Base-by-base conservation (phyloP, 2,797 vertebrate genomes). In the Anabas testudineus region DNA sequence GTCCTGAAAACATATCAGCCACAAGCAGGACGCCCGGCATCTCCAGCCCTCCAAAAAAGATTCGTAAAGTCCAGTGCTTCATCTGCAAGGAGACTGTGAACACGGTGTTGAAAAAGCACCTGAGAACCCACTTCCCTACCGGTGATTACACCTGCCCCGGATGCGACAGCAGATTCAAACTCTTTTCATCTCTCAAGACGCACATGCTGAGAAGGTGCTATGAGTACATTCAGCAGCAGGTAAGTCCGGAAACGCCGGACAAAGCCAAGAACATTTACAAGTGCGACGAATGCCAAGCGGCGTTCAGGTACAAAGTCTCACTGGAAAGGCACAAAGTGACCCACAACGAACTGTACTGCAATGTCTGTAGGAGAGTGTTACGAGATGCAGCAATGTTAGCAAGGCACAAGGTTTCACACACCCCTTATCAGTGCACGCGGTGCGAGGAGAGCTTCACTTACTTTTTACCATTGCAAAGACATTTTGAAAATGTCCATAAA, bases 331-430 rank as follows among this genome's bases (percentile, higher is more conserved):
- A 92, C 77, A 70, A 63, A 9, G 60, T 68, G n/a, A 91, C 87
- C 1, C 90, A 92, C 67, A 18, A 84, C 0, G 65, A 81, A 2
- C 84, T 90, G 10, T 92, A 91, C 74, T 91, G 89, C 63, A 16
- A 3, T 0, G 86, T 88, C 55, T 92, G 90, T 3, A 67, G 80
- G 63, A 91, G 67, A 8, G 87, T 91, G 15, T 12, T 91, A 1
- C 71, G 69, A 28, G 81, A 90, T 16, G 16, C 79, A 0, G 81
- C 70, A 0, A 42, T 80, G 0, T 1, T 91, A 22, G 85, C 55
- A 0, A 76, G 89, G 2, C 90, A 92, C 70, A 83, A 88, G 22
- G 60, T 63, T 0, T 90, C 90, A 0, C 90, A 92, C 81, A 87
- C 78, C 0, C 41, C 5, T 0, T 90, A 83, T 49, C 81, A 88